Evolutionary conservation across 1,140 invertebrate species (phyloP), one percentile per base, ranked within the genome.

Genomic region (Neomicropteryx cornuta): DNA sequence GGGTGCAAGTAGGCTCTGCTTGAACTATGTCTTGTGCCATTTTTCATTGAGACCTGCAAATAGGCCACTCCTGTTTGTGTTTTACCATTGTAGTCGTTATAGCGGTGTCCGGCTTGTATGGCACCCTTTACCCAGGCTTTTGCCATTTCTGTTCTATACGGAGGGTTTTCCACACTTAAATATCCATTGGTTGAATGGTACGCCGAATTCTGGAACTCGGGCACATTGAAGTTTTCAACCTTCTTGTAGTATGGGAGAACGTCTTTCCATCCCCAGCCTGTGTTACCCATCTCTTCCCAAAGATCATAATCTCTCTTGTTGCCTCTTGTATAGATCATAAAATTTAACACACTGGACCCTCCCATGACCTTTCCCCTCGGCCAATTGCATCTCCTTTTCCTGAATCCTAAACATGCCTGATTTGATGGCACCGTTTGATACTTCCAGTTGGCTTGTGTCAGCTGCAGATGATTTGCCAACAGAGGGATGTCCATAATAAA

Each of bases 281-380:
- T 13, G 41, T 89, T 90, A 0, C 89, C 89, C 51, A 85, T 56
- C 1, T 51, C 49, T 16, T 73, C 73, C 88, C 89, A 93, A 13
- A 72, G 59, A 50, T 94, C 78, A 49, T 83, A 94, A 52, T 93
- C 85, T 6, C 53, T 48, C 4, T 73, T 63, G 50, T 83, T 60
- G 4, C 88, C 86, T 47, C 91, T 78, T 0, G 87, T 85, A 45
- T 91, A 90, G 27, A 92, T 86, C 90, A 95, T 89, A 41, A 87
- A 90, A 53, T 95, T 93, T 0, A 94, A 57, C 0, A 84, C 82
- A 30, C 82, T 86, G 0, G 82, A 87, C 1, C 90, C 89, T 5
- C 89, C 89, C 48, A 87, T 71, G 0, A 83, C 80, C 55, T 84
- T 86, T 2, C 82, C 82, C 33, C 81, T 61, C 0, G 83, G 79